phyloP scores from a whole-genome alignment of 2,797 vertebrate species.

The Falco cherrug region DNA sequence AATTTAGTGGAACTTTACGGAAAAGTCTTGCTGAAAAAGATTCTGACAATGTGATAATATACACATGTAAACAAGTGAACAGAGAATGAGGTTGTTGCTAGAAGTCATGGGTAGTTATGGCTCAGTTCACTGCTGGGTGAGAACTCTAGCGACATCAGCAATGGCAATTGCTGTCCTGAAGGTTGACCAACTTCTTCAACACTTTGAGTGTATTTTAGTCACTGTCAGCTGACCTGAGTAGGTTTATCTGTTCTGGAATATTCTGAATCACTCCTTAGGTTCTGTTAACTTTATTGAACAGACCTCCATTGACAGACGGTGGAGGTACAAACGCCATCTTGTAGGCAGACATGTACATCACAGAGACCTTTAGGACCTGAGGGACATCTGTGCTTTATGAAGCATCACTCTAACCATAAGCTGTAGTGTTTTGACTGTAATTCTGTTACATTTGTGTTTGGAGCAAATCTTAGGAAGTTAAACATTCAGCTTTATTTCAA shows the following conservation, averaged over 20 bases:
- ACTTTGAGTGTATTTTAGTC: background rate
- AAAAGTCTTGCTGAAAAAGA: background rate
- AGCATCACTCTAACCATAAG: background rate
- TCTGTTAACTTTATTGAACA: background rate
- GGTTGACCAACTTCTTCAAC: background rate
- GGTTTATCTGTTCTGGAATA: background rate
- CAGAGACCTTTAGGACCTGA: background rate
- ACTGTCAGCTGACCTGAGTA: background rate
- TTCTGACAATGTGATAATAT: background rate
- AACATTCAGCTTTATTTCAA: background rate
- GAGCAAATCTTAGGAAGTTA: background rate
- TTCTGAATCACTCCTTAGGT: background rate
- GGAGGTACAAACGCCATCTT: background rate
- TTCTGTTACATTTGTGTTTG: background rate
- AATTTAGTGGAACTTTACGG: background rate
- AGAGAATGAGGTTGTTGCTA: background rate
- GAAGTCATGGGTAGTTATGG: background rate
- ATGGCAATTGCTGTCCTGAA: background rate
- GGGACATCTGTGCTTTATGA: background rate
- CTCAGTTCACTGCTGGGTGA: background rate
- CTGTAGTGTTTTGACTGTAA: background rate
- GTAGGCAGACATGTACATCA: background rate
- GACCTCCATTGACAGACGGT: background rate
- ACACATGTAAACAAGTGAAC: fast-evolving
- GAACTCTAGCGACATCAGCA: background rate